Evolutionary conservation across 2,797 vertebrate genomes (phyloP), one percentile per base, ranked within the genome.

Genomic region (Helostoma temminkii): DNA sequence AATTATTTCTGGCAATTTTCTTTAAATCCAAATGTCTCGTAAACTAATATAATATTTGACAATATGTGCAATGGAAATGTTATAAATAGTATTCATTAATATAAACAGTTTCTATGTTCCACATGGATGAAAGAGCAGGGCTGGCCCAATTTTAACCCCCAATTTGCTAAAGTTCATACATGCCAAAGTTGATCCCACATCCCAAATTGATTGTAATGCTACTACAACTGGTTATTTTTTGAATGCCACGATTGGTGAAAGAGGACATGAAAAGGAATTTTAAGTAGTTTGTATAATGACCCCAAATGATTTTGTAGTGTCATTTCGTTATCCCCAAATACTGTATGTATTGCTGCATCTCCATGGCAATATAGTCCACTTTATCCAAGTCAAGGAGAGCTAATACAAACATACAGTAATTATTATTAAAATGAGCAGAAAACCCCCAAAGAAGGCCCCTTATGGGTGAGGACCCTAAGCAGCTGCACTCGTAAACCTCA

Each of bases 61-160:
- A 22, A 14, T 66, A 60, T 72, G 71, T 71, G 59, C 46, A 74
- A 61, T 10, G 52, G 14, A 73, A 68, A 24, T 57, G 16, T 62
- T 37, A 50, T 59, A 60, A 50, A 55, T 49, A 15, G 5, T 52
- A 30, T 48, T 69, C 28, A 52, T 19, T 43, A 48, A 41, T n/a
- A 54, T 32, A 71, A 60, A 67, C 22, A 49, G 15, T 62, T 19
- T 10, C 28, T 34, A 10, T 46, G 61, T 19, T 47, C 26, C 18
- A 55, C 22, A 0, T 59, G 24, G 36, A 70, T 34, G 37, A 19
- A 77, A 58, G 34, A 43, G 46, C 24, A 63, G 34, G 43, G 46
- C 24, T 22, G 53, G 41, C 24, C 32, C 12, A 76, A 21, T 21
- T 42, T 61, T 24, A 8, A 18, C 0, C 24, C 19, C 7, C 11